A percentile compares a stretch with the other conserved stretches of the same genome.
These are phyloP conservation scores for Drosophila sordidapex DNA, from an alignment of 2,888 invertebrate genomes.

Conservation along the genomic window DNA sequence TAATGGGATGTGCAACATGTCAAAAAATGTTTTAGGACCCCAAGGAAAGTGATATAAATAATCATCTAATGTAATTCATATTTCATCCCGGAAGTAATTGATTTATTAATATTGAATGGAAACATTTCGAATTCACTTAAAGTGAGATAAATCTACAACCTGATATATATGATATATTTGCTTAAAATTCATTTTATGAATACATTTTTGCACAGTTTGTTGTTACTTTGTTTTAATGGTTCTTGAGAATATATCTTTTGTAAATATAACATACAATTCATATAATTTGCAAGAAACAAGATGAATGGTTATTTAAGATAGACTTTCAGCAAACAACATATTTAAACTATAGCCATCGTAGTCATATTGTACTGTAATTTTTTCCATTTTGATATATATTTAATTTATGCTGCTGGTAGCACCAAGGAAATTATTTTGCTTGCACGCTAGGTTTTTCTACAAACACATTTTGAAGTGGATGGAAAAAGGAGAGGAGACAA, in stretches of 20 bases:
- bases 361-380: conserved; percentile 22
- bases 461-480: conserved; percentile 15
- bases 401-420: conserved; percentile 39
- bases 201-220: background rate
- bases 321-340: background rate
- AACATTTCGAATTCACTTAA: background rate
- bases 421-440: conserved; percentile 28
- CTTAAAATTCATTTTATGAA: background rate
- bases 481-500: conserved; percentile 20
- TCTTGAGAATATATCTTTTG: background rate
- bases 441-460: conserved; percentile 17
- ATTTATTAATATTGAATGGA: background rate
- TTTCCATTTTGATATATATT: conserved; percentile 19
- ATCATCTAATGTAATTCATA: background rate
- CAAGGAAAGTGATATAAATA: background rate
- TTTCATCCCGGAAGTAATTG: background rate
- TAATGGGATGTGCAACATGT: background rate
- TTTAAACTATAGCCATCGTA: background rate
- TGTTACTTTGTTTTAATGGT: background rate
- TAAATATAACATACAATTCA: background rate
- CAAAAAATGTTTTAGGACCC: background rate
- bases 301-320: background rate
- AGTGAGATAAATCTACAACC: background rate
- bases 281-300: background rate
- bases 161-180: too few relatives aligned